phyloP scores from a whole-genome alignment of 2,113 vertebrate genomes.

The Rhea pennata region DNA sequence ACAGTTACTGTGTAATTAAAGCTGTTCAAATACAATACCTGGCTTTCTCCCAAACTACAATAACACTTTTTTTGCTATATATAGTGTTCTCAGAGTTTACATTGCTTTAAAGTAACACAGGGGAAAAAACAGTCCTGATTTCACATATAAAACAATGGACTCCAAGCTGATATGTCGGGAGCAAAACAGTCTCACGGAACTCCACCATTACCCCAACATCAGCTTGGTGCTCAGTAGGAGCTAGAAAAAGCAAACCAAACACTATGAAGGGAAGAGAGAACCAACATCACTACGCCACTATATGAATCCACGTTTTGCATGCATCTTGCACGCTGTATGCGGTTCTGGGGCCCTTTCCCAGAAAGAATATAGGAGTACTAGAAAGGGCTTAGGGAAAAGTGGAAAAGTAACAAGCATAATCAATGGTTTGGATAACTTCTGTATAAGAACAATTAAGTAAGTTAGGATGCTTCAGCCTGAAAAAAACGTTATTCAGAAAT shows the following conservation, averaged over 20 bases:
- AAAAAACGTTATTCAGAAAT: not conserved
- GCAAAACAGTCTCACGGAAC: not conserved
- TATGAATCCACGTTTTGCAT: not conserved
- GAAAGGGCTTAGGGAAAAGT: not conserved
- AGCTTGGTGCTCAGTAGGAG: not conserved
- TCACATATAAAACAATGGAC: conserved; percentile 19
- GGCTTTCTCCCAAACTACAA: conserved; percentile 55
- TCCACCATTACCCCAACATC: not conserved
- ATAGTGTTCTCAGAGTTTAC: conserved; percentile 46
- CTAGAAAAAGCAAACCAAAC: not conserved
- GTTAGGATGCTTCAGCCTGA: not conserved
- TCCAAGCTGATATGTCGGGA: not conserved
- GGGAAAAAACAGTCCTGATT: conserved; percentile 36
- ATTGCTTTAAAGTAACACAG: conserved; percentile 47
- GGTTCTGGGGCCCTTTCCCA: not conserved
- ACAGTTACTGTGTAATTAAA: conserved; percentile 37
- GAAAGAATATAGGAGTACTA: accelerated
- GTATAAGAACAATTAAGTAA: not conserved
- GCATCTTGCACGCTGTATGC: not conserved
- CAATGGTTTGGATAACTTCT: not conserved
- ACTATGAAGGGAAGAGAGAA: not conserved
- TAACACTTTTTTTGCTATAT: conserved; percentile 61
- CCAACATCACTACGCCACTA: not conserved
- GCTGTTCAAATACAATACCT: conserved; percentile 67
- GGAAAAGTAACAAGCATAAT: not conserved